A percentile compares a stretch with the other conserved stretches of the same genome.
phyloP scores from a whole-genome alignment of 1,140 invertebrate genomes.

The Periplaneta americana region DNA sequence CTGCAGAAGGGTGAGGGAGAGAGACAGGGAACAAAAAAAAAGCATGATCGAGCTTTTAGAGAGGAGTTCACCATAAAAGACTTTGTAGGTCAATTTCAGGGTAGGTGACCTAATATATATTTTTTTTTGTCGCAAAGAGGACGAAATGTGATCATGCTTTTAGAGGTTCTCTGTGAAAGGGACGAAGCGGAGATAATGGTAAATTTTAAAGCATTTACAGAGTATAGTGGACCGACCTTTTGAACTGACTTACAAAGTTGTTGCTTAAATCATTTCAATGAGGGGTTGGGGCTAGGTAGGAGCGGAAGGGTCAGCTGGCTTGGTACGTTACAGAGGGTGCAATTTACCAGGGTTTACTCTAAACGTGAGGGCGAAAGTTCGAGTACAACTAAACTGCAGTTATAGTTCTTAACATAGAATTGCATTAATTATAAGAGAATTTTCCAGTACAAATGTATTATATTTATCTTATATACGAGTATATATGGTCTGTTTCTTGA shows the following conservation, averaged over 20 bases:
- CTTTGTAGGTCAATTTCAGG: background rate
- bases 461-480: no score
- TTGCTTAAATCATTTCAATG: background rate
- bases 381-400: no score
- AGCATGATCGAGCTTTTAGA: background rate
- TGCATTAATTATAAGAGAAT: no score
- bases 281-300: no score
- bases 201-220: background rate
- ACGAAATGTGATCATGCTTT: background rate
- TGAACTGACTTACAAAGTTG: background rate
- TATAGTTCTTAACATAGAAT: no score
- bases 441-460: no score
- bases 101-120: background rate
- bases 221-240: background rate
- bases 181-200: background rate
- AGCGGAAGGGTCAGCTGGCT: background rate
- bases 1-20: no score
- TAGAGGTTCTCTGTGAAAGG: background rate
- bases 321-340: background rate
- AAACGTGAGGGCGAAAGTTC: no score
- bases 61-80: background rate
- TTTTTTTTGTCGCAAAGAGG: background rate
- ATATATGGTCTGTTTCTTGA: no score
- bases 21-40: no score
- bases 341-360: background rate